Evolutionary conservation across 2,888 invertebrate species (phyloP).

Genomic region (Drosophila algonquin): DNA sequence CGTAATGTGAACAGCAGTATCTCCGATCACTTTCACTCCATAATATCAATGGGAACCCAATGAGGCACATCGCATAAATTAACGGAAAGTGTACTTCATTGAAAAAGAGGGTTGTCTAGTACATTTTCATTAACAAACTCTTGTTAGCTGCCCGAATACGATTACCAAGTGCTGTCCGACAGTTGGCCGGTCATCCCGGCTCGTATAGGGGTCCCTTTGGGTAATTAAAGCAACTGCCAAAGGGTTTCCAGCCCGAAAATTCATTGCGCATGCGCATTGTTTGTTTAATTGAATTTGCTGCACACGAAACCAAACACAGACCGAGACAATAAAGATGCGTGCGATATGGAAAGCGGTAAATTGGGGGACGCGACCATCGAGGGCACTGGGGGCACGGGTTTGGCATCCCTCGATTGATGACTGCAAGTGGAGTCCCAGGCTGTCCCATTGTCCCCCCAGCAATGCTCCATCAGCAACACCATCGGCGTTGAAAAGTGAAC

Average conservation of each 20-base stretch:
- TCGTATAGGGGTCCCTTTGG: constrained; percentile 57
- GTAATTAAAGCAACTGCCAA: constrained; percentile 53
- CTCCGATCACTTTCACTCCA: constrained; percentile 53
- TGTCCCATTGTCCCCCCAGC: constrained; percentile 3
- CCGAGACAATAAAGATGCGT: constrained; percentile 40
- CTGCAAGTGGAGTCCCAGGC: constrained; percentile 29
- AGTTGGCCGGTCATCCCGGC: constrained; percentile 33
- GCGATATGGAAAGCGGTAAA: constrained; percentile 67
- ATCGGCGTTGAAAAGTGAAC: constrained; percentile 74
- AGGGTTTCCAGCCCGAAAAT: constrained; percentile 51
- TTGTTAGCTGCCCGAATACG: constrained; percentile 13
- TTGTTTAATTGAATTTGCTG: constrained; percentile 72
- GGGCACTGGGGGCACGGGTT: background rate
- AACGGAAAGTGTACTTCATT: constrained; percentile 21
- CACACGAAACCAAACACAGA: constrained; percentile 49
- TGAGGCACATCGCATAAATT: constrained; percentile 71
- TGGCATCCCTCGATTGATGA: constrained; percentile 47
- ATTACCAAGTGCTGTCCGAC: constrained; percentile 31
- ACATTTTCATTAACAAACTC: constrained; percentile 64
- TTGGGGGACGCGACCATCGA: constrained; percentile 25
- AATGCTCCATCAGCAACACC: constrained; percentile 65
- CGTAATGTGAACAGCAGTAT: constrained; percentile 56
- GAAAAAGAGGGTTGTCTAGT: constrained; percentile 38
- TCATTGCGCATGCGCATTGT: constrained; percentile 52
- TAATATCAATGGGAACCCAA: constrained; percentile 46